Evolutionary conservation across 64 coral and sea anemone species (phyloP).

Genomic region (Trachythela sp.): DNA sequence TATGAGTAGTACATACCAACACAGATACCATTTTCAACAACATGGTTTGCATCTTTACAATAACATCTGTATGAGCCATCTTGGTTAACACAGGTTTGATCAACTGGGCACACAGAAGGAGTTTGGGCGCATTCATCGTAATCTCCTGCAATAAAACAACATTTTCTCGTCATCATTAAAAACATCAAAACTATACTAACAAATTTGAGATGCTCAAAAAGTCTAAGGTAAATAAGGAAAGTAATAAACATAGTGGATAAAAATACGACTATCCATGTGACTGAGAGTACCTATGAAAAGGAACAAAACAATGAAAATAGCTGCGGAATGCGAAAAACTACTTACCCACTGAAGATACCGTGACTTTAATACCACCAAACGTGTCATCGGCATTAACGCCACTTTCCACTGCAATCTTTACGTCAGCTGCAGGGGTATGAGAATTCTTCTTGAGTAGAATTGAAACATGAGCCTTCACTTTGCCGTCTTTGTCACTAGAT

Average conservation of each 20-base stretch:
- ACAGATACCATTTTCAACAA: not conserved
- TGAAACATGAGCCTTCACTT: not conserved
- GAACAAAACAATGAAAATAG: not conserved
- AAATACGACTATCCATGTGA: no score
- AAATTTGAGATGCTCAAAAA: not conserved
- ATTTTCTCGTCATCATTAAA: not conserved
- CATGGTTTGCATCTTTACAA: not conserved
- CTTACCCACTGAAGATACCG: not conserved
- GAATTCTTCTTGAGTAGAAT: not conserved
- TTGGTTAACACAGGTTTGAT: not conserved
- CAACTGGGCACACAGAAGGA: not conserved
- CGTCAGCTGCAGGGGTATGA: not conserved
- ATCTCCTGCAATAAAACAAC: not conserved
- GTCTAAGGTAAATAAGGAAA: no score
- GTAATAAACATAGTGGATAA: no score
- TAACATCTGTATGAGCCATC: not conserved
- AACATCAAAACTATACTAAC: not conserved
- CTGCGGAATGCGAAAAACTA: no score
- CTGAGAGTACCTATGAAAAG: not conserved
- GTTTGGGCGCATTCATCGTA: not conserved
- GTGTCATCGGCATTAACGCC: not conserved
- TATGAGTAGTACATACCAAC: not conserved
- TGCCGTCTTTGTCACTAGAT: not conserved
- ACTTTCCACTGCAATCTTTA: not conserved
- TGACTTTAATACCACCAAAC: not conserved